These are phyloP conservation scores for Bibio marci DNA, from an alignment of 2,888 invertebrate species.

Conservation along the genomic window DNA sequence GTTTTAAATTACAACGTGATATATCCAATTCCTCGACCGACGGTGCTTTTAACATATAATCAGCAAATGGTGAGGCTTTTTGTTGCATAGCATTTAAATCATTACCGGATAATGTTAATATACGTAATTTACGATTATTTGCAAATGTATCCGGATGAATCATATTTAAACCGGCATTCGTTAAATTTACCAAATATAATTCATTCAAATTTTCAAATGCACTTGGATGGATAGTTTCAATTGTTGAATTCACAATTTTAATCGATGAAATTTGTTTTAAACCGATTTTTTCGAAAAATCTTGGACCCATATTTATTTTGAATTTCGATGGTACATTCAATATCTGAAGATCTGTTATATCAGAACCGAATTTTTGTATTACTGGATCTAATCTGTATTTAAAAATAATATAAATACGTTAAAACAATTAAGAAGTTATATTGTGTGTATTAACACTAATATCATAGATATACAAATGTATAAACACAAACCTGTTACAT, in stretches of 20 bases:
- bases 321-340: conserved; percentile 40
- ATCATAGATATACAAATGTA: too few relatives aligned
- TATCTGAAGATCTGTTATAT: conserved; percentile 47
- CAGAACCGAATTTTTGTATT: conserved; percentile 46
- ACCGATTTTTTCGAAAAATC: conserved; percentile 42
- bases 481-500: conserved; percentile 35
- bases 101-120: conserved; percentile 49
- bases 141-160: conserved; percentile 55
- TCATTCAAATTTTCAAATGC: conserved; percentile 52
- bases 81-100: conserved; percentile 32
- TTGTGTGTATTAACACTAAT: too few relatives aligned
- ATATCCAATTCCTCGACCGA: conserved; percentile 54
- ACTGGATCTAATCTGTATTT: conserved; percentile 40
- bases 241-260: conserved; percentile 50
- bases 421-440: too few relatives aligned
- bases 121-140: conserved; percentile 43
- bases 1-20: conserved; percentile 48
- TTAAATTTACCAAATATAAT: conserved; percentile 49
- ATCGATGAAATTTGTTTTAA: conserved; percentile 47
- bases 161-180: conserved; percentile 45
- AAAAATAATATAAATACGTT: too few relatives aligned
- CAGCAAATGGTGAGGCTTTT: conserved; percentile 8
- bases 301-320: conserved; percentile 40
- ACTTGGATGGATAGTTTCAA: conserved; percentile 43
- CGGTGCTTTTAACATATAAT: conserved; percentile 32